phyloP scores from a whole-genome alignment of 2,888 invertebrate genomes.

The Lasioglossum leucozonium region DNA sequence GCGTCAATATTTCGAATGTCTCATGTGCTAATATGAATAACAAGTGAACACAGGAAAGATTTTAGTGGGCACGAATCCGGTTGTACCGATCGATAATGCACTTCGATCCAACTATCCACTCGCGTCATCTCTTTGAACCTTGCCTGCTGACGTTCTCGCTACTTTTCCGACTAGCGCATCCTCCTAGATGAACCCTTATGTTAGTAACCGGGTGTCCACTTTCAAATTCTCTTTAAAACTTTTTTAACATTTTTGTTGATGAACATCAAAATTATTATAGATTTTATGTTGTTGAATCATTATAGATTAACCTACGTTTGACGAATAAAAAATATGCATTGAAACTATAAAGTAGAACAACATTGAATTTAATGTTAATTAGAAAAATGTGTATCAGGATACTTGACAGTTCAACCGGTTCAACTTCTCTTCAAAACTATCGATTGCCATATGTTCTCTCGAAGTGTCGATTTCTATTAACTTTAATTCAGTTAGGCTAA shows the following conservation, averaged over 20 bases:
- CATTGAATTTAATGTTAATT: no score
- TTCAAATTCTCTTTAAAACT: no score
- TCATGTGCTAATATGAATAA: conserved; percentile 82
- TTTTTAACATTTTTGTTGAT: no score
- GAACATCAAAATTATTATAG: no score
- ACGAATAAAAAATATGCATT: no score
- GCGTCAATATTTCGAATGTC: conserved; percentile 73
- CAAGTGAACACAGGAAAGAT: conserved; percentile 82
- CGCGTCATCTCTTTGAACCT: conserved; percentile 34
- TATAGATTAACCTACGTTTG: no score
- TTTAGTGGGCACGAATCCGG: conserved; percentile 73
- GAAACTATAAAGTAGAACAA: no score
- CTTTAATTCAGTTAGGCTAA: no score
- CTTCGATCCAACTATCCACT: conserved; percentile 51
- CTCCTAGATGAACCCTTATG: no score
- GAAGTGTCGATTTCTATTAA: neutral
- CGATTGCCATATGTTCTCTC: neutral
- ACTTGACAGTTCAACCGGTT: neutral
- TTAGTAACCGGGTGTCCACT: no score
- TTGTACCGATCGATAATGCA: conserved; percentile 62
- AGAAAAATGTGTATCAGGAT: no score
- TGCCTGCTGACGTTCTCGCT: neutral
- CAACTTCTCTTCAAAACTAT: neutral
- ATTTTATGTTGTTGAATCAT: no score
- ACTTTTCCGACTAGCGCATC: neutral